phyloP scores from a whole-genome alignment of 1,140 invertebrate species.

The Caenorhabditis brenneri region DNA sequence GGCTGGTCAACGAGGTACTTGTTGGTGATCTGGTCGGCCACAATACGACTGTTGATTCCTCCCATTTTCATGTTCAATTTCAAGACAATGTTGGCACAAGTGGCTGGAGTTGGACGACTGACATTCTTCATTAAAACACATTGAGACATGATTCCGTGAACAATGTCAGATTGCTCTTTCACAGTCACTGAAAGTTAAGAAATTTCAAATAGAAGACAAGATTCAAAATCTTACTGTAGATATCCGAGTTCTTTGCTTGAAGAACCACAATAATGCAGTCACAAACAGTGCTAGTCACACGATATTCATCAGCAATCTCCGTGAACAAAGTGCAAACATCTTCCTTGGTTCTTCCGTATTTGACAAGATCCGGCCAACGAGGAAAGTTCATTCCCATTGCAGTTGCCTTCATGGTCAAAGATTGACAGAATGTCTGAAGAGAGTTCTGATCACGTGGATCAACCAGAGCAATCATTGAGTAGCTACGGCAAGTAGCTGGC shows the following conservation, averaged over 20 bases:
- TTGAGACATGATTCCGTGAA: conserved; percentile 81
- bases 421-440: conserved; percentile 60
- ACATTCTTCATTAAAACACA: conserved; percentile 78
- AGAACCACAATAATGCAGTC: conserved; percentile 64
- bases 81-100: conserved; percentile 79
- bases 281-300: conserved; percentile 50
- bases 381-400: conserved; percentile 61
- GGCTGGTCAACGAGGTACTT: conserved; percentile 67
- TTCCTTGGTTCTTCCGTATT: conserved; percentile 56
- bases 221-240: conserved; percentile 59
- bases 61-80: conserved; percentile 83
- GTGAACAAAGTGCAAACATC: conserved; percentile 58
- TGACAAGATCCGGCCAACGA: conserved; percentile 62
- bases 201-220: conserved; percentile 40
- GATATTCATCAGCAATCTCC: conserved; percentile 56
- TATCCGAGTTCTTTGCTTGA: conserved; percentile 59
- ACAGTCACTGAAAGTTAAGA: conserved; percentile 72
- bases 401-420: conserved; percentile 52
- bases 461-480: conserved; percentile 60
- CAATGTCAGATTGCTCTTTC: conserved; percentile 80
- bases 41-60: conserved; percentile 80
- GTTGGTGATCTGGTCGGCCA: conserved; percentile 54
- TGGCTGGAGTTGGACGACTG: conserved; percentile 71
- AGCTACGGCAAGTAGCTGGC: conserved; percentile 58
- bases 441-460: conserved; percentile 56